Base-by-base conservation (phyloP, 2,113 vertebrate species). In the Tauraco erythrolophus region DNA sequence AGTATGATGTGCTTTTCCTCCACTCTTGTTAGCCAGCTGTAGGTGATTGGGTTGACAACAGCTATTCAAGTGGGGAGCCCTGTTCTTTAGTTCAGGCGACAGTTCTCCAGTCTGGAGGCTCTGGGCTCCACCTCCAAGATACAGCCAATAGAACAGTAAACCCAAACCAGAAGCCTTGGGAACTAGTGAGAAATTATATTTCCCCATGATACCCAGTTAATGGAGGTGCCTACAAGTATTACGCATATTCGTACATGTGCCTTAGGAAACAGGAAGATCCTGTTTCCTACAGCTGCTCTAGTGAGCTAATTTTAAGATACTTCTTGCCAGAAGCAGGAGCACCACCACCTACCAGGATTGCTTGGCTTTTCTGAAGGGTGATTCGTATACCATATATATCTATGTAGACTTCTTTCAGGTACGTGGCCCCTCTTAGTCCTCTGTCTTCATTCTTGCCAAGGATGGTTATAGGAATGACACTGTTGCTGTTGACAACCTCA, bases 391-490 rank as follows among this genome's bases (percentile, higher is more conserved):
- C 95, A 31, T 98, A 97, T 45, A 99, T 97, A 70, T 98, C 98
- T 72, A 99, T 71, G 31, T 97, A 99, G 72, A 98, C 98, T 22
- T 98, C 99, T 85, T 98, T 98, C 39, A 99, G 94, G 27, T 99
- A 99, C 6, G 99, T 99, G 41, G 99, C 99, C 19, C 98, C 98
- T 19, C 98, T 98, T 72, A 98, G 97, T 68, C 99, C 99, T 51
- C 99, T 98, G 88, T 99, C 99, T 96, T 99, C 99, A 16, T 99
- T 99, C 93, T 99, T 99, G 64, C 98, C 99, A 90, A 98, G 98
- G 57, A 99, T 98, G 79, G 97, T 99, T 95, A 99, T 98, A 25
- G 98, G 97, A n/a, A 98, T 98, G 64, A 99, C 97, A 53, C 75
- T 96, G 53, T 91, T 98, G 71, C n/a, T 87, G 92, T 98, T 94